Conservation (phyloP, 1,140 invertebrate species). For the Centruroides sculpturatus region DNA sequence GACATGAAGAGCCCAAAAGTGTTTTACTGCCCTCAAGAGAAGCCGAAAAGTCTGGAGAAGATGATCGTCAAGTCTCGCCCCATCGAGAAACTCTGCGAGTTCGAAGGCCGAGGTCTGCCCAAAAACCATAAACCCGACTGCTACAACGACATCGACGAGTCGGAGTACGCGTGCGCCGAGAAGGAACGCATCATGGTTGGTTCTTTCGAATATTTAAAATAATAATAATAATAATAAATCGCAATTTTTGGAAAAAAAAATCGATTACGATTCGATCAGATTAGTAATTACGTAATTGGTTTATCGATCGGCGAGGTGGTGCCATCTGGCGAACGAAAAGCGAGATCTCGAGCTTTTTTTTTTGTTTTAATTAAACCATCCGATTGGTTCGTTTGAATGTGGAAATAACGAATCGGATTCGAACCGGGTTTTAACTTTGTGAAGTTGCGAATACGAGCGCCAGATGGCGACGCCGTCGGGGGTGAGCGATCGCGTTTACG, state of each 20-base stretch:
- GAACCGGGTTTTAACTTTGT: too few relatives aligned
- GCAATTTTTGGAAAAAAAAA: neutral
- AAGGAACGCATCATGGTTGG: conserved; percentile 59
- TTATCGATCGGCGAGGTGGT: neutral
- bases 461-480: too few relatives aligned
- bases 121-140: conserved; percentile 63
- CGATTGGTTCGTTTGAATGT: neutral
- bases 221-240: neutral
- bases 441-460: too few relatives aligned
- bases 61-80: conserved; percentile 44
- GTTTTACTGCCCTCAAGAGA: conserved; percentile 65
- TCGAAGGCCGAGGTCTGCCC: conserved; percentile 46
- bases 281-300: neutral
- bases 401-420: too few relatives aligned
- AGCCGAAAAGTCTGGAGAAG: conserved; percentile 39
- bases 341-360: too few relatives aligned
- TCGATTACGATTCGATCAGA: neutral
- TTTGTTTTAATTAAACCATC: too few relatives aligned
- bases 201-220: neutral
- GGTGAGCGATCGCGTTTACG: too few relatives aligned
- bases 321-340: neutral
- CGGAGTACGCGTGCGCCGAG: conserved; percentile 64
- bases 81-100: conserved; percentile 57
- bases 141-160: conserved; percentile 65
- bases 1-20: conserved; percentile 68